Base-by-base conservation (phyloP, 2,888 invertebrate species). In the Pteria penguin region DNA sequence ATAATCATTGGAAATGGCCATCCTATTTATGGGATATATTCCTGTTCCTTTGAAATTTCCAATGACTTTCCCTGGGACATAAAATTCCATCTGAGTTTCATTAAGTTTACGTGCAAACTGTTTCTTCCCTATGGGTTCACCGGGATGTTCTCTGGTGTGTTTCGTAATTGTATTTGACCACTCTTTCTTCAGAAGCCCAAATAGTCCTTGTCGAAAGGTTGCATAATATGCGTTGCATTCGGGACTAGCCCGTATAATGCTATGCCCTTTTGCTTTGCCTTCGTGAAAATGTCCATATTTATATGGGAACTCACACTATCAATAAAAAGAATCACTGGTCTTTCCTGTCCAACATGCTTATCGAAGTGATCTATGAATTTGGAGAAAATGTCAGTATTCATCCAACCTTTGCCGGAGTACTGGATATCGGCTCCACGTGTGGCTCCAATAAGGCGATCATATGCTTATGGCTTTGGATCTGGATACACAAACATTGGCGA, bases 201-300 rank as follows among this genome's bases (percentile, higher is more conserved):
- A 83, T 14, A 80, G 1, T 75, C 80, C 24, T 75, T 79, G 29
- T 83, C 82, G 4, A 81, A 18, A 1, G 78, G 76, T 29, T 81
- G 81, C 79, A 80, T 81, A 1, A 81, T 33, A 52, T 81, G 78
- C 1, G 75, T 81, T 0, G 76, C 81, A 76, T 81, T 81, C 58
- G 79, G 73, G n/a, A 78, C 55, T 14, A 79, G 58, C 0, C 78
- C 11, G 27, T 78, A 80, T n/a, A 78, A 52, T 26, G 75, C 75
- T n/a, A 80, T 81, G 2, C 76, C 73, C 11, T 58, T 71, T 33
- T 54, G 54, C 26, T 52, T 75, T 4, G 76, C 76, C 26, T 27
- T 32, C 55, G 72, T 45, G 71, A 81, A 80, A 2, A 58, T 74
- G 58, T 4, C 2, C 70, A 74, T 65, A 29, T 52, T 29, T 18